Conservation (phyloP, 2,113 vertebrate species). For the Ariopsis seemanni region DNA sequence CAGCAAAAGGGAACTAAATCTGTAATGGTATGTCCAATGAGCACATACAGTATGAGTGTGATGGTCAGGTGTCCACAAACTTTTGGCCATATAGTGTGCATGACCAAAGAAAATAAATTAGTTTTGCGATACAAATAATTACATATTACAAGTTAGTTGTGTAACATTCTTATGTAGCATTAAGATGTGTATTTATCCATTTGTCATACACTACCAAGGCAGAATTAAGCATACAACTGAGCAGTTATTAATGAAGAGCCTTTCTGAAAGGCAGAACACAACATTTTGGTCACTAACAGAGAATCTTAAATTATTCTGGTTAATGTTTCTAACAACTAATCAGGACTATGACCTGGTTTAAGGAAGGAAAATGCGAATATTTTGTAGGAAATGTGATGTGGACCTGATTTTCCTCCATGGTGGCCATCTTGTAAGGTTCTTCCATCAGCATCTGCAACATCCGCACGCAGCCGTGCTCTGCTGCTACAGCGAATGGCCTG, state of each 20-base stretch:
- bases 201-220: neutral
- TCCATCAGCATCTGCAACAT: conserved; percentile 78
- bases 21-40: neutral
- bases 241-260: neutral
- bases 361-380: neutral
- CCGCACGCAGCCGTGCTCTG: conserved; percentile 77
- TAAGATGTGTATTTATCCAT: neutral
- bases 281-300: neutral
- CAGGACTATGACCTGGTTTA: no score
- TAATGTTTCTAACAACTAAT: neutral
- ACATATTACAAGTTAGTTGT: neutral
- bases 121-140: neutral
- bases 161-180: neutral
- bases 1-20: neutral
- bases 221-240: neutral
- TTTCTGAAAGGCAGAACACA: neutral
- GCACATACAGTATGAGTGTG: neutral
- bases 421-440: conserved; percentile 76
- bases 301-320: neutral
- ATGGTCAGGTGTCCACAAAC: neutral
- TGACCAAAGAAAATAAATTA: neutral
- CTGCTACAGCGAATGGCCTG: conserved; percentile 80
- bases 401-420: conserved; percentile 83
- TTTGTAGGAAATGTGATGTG: neutral
- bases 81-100: neutral